Evolutionary conservation across 2,888 invertebrate genomes (phyloP).

Genomic region (Argyra leucocephala): DNA sequence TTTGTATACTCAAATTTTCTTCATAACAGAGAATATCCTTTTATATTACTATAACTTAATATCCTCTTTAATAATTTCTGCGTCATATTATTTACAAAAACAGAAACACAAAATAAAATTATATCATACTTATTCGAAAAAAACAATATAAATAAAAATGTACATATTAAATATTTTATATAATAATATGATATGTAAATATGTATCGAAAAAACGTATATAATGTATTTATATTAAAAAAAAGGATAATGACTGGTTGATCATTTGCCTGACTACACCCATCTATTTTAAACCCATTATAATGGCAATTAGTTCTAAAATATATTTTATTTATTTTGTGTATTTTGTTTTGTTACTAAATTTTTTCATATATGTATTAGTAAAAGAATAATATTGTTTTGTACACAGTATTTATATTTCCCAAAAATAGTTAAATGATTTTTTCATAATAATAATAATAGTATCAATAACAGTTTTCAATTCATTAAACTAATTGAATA

Average conservation of each 20-base stretch:
- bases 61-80: too few relatives aligned
- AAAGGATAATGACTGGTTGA: constrained; percentile 2
- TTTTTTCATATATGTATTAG: background rate
- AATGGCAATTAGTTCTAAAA: background rate
- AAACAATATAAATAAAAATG: too few relatives aligned
- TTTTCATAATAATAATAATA: background rate
- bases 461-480: background rate
- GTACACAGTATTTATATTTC: background rate
- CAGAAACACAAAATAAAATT: too few relatives aligned
- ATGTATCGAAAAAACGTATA: too few relatives aligned
- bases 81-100: too few relatives aligned
- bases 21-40: too few relatives aligned
- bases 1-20: too few relatives aligned
- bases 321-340: background rate
- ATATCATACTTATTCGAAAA: too few relatives aligned
- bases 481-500: constrained; percentile 3
- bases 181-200: too few relatives aligned
- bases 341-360: background rate
- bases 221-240: background rate
- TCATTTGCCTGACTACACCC: constrained; percentile 1
- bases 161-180: too few relatives aligned
- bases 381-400: too few relatives aligned
- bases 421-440: background rate
- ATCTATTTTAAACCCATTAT: background rate
- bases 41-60: too few relatives aligned